phyloP scores from a whole-genome alignment of 2,113 vertebrate genomes.

The Chlamydotis undulata region DNA sequence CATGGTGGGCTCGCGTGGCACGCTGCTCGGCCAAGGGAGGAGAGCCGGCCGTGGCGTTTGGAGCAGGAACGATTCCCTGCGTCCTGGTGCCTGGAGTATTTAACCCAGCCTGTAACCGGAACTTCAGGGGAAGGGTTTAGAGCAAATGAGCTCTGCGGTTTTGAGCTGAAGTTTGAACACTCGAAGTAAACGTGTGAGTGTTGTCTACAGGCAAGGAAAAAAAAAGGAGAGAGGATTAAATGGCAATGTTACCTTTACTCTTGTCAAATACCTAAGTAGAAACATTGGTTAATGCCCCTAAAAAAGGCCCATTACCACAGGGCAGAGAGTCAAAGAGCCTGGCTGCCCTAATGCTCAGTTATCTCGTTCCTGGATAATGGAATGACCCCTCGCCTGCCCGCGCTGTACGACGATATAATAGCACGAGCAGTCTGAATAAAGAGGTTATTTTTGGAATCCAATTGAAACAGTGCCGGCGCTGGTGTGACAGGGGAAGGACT shows the following conservation, averaged over 20 bases:
- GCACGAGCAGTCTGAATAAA: conserved; percentile 82
- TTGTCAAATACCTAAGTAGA: conserved; percentile 72
- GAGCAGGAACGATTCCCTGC: not conserved
- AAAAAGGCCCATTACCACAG: conserved; percentile 75
- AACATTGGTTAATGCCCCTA: conserved; percentile 74
- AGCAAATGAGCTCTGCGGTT: not conserved
- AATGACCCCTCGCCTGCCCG: conserved; percentile 82
- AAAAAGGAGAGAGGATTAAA: conserved; percentile 49
- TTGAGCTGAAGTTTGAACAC: not conserved
- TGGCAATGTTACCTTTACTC: conserved; percentile 70
- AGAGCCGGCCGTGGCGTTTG: rapidly evolving
- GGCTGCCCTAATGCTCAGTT: conserved; percentile 77
- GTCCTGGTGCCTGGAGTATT: not conserved
- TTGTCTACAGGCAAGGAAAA: not conserved
- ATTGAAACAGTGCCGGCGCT: conserved; percentile 77
- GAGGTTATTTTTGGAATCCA: conserved; percentile 84
- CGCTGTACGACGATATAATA: conserved; percentile 76
- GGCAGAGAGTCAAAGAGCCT: conserved; percentile 75
- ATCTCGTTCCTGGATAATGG: conserved; percentile 83
- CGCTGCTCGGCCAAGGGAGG: not conserved
- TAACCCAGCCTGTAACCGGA: not conserved
- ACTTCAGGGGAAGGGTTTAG: not conserved
- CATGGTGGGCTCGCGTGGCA: too few species aligned
- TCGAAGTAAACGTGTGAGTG: not conserved
- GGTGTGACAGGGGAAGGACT: conserved; percentile 70